These are phyloP conservation scores for Calameuta filiformis DNA, from an alignment of 2,888 invertebrate species.

Conservation along the genomic window DNA sequence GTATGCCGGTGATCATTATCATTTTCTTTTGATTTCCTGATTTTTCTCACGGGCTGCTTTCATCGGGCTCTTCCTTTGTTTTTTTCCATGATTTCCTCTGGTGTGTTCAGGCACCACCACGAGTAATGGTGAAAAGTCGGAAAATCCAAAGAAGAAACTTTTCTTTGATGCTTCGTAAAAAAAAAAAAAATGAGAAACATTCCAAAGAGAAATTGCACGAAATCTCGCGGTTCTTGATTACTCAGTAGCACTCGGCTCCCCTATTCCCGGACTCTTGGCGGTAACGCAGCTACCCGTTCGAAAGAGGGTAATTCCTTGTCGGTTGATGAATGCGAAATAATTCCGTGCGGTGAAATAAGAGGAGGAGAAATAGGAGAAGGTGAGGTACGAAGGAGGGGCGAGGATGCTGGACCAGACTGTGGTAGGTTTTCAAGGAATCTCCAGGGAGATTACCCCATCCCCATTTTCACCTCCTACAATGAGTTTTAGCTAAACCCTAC, in stretches of 20 bases:
- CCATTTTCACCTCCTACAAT: not conserved
- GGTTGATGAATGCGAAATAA: slow-evolving; percentile 17
- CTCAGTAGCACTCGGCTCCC: not conserved
- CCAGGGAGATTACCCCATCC: not conserved
- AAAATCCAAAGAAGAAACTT: not conserved
- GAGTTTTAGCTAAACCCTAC: not conserved
- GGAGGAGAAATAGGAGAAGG: not conserved
- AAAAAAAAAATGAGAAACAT: not conserved
- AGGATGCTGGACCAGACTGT: not conserved
- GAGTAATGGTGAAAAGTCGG: not conserved
- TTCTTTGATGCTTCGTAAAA: not conserved
- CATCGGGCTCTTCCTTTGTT: not conserved
- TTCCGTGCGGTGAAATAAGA: slow-evolving; percentile 7
- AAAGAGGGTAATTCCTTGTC: slow-evolving; percentile 16
- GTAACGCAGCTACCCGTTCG: not conserved
- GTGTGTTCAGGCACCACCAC: not conserved
- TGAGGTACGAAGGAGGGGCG: not conserved
- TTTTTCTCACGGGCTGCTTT: not conserved
- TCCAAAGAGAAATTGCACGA: not conserved
- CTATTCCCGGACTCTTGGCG: not conserved
- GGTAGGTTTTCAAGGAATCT: not conserved
- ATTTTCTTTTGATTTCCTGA: not conserved
- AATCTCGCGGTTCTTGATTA: slow-evolving; percentile 2
- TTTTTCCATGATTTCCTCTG: not conserved
- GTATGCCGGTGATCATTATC: not conserved